Percentiles rank a stretch among this genome's conserved stretches.
Conservation (phyloP, 2,888 invertebrate genomes). For the Aradus depressus region DNA sequence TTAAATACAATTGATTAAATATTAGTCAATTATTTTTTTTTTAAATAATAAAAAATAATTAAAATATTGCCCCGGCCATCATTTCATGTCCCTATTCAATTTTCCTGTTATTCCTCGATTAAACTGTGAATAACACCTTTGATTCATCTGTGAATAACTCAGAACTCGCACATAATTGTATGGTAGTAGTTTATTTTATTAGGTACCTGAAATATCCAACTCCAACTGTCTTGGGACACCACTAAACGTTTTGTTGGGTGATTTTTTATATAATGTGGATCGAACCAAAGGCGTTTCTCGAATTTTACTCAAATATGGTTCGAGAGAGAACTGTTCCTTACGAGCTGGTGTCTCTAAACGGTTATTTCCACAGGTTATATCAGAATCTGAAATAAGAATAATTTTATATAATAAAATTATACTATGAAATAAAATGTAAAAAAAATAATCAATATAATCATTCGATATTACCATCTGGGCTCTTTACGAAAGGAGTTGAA, state of each 20-base stretch:
- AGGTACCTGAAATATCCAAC: constrained; percentile 14
- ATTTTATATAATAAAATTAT: not conserved
- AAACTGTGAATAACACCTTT: no score
- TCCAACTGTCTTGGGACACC: constrained; percentile 7
- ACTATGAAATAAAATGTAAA: not conserved
- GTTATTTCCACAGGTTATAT: not conserved
- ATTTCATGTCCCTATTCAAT: no score
- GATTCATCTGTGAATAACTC: no score
- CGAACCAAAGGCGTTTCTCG: constrained; percentile 19
- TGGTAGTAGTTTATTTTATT: not conserved
- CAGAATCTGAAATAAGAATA: constrained; percentile 1
- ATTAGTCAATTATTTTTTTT: no score
- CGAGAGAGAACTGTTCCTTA: not conserved
- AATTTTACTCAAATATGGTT: constrained; percentile 21
- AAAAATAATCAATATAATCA: constrained; percentile 1
- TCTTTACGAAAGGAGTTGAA: not conserved
- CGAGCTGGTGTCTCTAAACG: not conserved
- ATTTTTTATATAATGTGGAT: constrained; percentile 21
- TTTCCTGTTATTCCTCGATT: no score
- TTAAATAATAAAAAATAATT: no score
- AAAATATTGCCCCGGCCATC: no score
- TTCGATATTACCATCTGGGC: not conserved
- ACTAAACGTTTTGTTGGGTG: constrained; percentile 17
- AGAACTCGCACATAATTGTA: no score
- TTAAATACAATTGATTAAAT: no score